phyloP scores from a whole-genome alignment of 2,113 vertebrate genomes.

The Grantiella picta region DNA sequence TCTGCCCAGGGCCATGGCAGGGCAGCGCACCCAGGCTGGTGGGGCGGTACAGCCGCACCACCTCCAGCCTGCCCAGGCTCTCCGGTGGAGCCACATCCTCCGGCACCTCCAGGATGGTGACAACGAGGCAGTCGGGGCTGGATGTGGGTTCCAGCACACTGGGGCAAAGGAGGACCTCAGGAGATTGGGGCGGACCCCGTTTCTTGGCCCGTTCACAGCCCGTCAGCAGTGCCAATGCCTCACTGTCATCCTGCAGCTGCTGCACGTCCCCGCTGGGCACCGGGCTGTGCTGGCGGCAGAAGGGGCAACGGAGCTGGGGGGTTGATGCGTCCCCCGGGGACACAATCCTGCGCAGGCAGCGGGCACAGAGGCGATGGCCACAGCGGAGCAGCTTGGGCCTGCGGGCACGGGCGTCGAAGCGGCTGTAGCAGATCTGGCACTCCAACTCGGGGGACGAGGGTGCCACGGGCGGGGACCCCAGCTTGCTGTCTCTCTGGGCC shows the following conservation, averaged over 20 bases:
- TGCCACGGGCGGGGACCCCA: conserved; percentile 23
- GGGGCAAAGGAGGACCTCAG: conserved; percentile 82
- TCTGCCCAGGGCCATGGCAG: conserved; percentile 70
- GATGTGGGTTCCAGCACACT: conserved; percentile 63
- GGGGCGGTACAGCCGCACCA: conserved; percentile 78
- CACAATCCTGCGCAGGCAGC: conserved; percentile 83
- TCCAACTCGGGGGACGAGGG: conserved; percentile 76
- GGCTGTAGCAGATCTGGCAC: conserved; percentile 88
- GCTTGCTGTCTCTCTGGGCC: conserved; percentile 39
- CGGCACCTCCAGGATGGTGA: conserved; percentile 87
- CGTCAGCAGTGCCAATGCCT: conserved; percentile 74
- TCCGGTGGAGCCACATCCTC: conserved; percentile 73
- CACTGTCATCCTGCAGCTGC: conserved; percentile 79
- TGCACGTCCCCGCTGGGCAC: conserved; percentile 78
- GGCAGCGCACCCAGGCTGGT: conserved; percentile 75
- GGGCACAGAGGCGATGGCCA: conserved; percentile 80
- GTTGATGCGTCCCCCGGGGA: conserved; percentile 67
- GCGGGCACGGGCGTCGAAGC: conserved; percentile 73
- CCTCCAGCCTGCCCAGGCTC: conserved; percentile 77
- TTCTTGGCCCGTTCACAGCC: conserved; percentile 65
- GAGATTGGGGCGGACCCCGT: not conserved
- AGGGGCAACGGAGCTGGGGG: conserved; percentile 80
- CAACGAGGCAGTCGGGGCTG: conserved; percentile 80
- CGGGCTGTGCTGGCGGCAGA: conserved; percentile 82
- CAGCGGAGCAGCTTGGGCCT: conserved; percentile 82